Evolutionary conservation across 1,140 invertebrate genomes (phyloP).

Genomic region (Drosophila ficusphila): DNA sequence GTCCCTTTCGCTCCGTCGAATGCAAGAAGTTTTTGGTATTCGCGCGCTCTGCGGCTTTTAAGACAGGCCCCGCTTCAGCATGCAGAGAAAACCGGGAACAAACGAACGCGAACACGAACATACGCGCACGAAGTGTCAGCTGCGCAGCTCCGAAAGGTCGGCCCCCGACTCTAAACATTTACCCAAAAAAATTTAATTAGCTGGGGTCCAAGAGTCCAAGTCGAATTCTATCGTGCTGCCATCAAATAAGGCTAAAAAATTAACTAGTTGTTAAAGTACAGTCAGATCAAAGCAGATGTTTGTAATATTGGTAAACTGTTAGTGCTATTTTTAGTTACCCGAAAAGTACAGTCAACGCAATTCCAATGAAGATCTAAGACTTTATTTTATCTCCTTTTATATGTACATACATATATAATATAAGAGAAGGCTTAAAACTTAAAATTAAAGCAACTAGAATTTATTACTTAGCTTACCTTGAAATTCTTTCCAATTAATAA

Average conservation of each 20-base stretch:
- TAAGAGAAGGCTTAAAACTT: no score
- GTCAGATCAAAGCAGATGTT: constrained; percentile 5
- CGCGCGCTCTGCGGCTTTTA: constrained; percentile 61
- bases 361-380: no score
- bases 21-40: constrained; percentile 78
- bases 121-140: constrained; percentile 49
- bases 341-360: background rate
- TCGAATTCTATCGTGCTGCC: constrained; percentile 21
- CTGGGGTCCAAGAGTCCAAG: constrained; percentile 31
- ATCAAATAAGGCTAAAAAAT: constrained; percentile 8
- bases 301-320: background rate
- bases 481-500: no score
- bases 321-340: background rate
- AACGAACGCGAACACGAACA: constrained; percentile 22
- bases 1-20: constrained; percentile 36
- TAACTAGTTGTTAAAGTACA: constrained; percentile 14
- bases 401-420: no score
- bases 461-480: no score
- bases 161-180: constrained; percentile 63
- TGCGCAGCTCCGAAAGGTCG: constrained; percentile 70
- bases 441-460: no score
- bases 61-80: constrained; percentile 74
- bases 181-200: constrained; percentile 58
- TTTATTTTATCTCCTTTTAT: no score
- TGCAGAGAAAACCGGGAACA: constrained; percentile 48